Conservation (phyloP, 2,113 vertebrate species). For the Stegastes partitus region DNA sequence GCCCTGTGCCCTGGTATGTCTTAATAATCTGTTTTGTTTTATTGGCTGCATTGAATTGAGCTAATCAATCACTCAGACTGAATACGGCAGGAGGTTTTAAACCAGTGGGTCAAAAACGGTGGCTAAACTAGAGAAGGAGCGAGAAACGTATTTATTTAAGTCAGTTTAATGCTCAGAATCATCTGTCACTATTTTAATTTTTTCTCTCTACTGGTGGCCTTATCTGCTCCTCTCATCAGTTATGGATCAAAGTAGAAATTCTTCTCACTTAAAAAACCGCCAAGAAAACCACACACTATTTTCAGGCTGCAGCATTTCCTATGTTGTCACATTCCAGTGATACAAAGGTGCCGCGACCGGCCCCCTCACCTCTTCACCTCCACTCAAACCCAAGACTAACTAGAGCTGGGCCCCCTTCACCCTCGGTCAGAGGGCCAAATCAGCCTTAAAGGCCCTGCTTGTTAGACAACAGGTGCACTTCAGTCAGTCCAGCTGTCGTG, state of each 20-base stretch:
- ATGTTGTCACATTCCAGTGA: conserved; percentile 77
- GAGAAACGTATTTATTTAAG: background rate
- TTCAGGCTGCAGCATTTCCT: conserved; percentile 69
- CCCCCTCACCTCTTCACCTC: conserved; percentile 66
- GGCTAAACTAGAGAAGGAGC: background rate
- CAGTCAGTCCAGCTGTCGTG: conserved; percentile 78
- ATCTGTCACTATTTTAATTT: background rate
- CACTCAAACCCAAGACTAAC: conserved; percentile 79
- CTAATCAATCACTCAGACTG: conserved; percentile 21
- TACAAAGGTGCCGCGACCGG: conserved; percentile 69
- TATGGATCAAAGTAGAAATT: conserved; percentile 42
- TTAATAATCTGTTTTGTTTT: conserved; percentile 39
- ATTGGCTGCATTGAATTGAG: conserved; percentile 30
- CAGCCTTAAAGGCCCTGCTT: conserved; percentile 71
- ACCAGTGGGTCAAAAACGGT: background rate
- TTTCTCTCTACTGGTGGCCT: conserved; percentile 14
- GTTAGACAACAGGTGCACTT: conserved; percentile 84
- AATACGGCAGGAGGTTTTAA: conserved; percentile 3
- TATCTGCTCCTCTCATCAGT: background rate
- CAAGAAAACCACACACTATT: conserved; percentile 46
- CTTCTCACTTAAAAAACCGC: conserved; percentile 10
- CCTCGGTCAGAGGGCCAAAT: conserved; percentile 67
- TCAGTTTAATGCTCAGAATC: background rate
- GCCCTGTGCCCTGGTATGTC: conserved; percentile 21
- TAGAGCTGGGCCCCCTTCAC: conserved; percentile 72